Percentiles rank a stretch among this genome's conserved stretches.
Conservation (phyloP, 2,797 vertebrate species). For the Austrolebias charrua region DNA sequence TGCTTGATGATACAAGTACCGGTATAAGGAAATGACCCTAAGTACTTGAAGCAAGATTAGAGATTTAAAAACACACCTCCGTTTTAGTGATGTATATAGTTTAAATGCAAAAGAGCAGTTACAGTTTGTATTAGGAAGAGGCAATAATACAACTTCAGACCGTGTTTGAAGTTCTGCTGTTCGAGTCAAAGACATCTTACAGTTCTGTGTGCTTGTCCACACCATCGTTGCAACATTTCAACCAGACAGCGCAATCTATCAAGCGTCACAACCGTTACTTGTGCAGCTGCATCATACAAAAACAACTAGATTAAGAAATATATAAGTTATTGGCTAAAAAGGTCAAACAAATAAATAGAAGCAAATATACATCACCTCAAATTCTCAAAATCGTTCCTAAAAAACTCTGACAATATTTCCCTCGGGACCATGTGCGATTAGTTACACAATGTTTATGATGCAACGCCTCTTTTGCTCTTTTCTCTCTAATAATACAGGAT, state of each 20-base stretch:
- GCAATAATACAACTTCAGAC: slow-evolving; percentile 39
- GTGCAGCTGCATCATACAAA: slow-evolving; percentile 55
- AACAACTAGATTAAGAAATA: slow-evolving; percentile 61
- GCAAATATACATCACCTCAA: slow-evolving; percentile 59
- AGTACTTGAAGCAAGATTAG: slow-evolving; percentile 36
- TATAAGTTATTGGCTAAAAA: slow-evolving; percentile 64
- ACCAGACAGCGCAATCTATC: slow-evolving; percentile 40
- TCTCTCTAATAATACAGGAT: slow-evolving; percentile 9
- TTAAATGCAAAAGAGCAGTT: slow-evolving; percentile 49
- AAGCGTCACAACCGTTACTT: slow-evolving; percentile 58
- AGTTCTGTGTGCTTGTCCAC: slow-evolving; percentile 25
- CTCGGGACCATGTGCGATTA: slow-evolving; percentile 18
- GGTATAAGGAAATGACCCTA: slow-evolving; percentile 15
- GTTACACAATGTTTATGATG: slow-evolving; percentile 21
- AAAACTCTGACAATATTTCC: slow-evolving; percentile 42
- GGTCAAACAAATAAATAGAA: slow-evolving; percentile 79
- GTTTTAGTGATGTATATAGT: slow-evolving; percentile 39
- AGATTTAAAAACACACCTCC: slow-evolving; percentile 43
- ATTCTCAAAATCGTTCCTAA: slow-evolving; percentile 54
- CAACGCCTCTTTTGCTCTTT: slow-evolving; percentile 31
- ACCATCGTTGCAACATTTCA: slow-evolving; percentile 36
- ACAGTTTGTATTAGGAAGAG: slow-evolving; percentile 47
- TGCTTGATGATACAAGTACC: slow-evolving; percentile 15
- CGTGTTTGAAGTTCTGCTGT: slow-evolving; percentile 27
- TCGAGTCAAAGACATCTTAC: slow-evolving; percentile 32